These are phyloP conservation scores for Enoplosus armatus DNA, from an alignment of 2,797 vertebrate genomes.

Conservation along the genomic window DNA sequence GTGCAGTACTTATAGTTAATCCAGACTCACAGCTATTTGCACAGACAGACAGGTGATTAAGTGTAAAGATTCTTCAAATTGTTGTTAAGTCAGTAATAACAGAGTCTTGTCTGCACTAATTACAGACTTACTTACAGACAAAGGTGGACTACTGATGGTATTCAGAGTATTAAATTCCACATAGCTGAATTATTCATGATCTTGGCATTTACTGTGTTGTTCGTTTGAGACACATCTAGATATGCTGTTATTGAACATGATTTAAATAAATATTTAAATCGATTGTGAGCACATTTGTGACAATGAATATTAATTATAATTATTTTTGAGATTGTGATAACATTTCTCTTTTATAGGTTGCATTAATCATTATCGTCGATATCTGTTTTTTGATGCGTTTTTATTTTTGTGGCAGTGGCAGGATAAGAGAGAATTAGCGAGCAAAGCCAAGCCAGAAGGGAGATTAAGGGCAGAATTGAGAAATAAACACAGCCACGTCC, in stretches of 20 bases:
- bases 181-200: not conserved
- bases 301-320: not conserved
- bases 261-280: not conserved
- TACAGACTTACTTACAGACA: not conserved
- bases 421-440: not conserved
- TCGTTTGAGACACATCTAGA: not conserved
- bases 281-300: not conserved
- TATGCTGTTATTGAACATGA: not conserved
- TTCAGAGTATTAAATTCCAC: too few relatives aligned
- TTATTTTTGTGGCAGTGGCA: not conserved
- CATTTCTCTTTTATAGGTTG: not conserved
- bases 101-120: not conserved
- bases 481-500: not conserved
- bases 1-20: not conserved
- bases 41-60: not conserved
- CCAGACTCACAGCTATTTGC: not conserved
- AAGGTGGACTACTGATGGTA: not conserved
- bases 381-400: not conserved
- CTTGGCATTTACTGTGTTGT: not conserved
- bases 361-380: not conserved
- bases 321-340: not conserved
- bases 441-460: not conserved
- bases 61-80: not conserved
- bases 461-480: not conserved
- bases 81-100: not conserved